These are phyloP conservation scores for Pagetopsis macropterus DNA, from an alignment of 2,797 vertebrate species.

Conservation along the genomic window DNA sequence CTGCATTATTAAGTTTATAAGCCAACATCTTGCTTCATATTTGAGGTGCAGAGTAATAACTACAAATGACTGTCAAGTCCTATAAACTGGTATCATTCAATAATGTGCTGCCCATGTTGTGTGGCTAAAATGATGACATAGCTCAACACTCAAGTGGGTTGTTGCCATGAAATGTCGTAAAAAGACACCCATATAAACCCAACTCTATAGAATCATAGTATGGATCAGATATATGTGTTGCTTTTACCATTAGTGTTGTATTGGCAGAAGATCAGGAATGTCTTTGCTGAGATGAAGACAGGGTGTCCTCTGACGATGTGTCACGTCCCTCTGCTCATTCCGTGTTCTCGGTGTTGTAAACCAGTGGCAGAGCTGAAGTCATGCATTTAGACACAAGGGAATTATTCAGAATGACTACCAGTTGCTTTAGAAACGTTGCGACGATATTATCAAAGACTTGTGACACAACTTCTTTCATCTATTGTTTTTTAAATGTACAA, in stretches of 20 bases:
- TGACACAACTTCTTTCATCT: not conserved
- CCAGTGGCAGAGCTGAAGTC: not conserved
- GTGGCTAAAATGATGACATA: not conserved
- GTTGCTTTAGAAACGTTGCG: not conserved
- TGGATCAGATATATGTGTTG: not conserved
- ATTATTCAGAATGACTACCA: not conserved
- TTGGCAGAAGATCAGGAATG: not conserved
- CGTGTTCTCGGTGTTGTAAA: conserved; percentile 32
- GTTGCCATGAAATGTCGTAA: not conserved
- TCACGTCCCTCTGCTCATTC: conserved; percentile 22
- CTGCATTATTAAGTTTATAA: no score
- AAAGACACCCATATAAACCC: not conserved
- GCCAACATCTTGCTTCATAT: not conserved
- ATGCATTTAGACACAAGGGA: not conserved
- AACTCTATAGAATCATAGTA: not conserved
- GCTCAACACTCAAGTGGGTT: not conserved
- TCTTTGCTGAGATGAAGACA: not conserved
- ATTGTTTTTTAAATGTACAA: not conserved
- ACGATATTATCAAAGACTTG: not conserved
- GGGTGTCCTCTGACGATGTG: conserved; percentile 19
- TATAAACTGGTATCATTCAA: not conserved
- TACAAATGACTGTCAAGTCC: not conserved
- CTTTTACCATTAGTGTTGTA: conserved; percentile 7
- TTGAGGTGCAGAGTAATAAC: not conserved
- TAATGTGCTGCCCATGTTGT: not conserved